Conservation (phyloP, 2,113 vertebrate genomes). For the Crocuta crocuta region DNA sequence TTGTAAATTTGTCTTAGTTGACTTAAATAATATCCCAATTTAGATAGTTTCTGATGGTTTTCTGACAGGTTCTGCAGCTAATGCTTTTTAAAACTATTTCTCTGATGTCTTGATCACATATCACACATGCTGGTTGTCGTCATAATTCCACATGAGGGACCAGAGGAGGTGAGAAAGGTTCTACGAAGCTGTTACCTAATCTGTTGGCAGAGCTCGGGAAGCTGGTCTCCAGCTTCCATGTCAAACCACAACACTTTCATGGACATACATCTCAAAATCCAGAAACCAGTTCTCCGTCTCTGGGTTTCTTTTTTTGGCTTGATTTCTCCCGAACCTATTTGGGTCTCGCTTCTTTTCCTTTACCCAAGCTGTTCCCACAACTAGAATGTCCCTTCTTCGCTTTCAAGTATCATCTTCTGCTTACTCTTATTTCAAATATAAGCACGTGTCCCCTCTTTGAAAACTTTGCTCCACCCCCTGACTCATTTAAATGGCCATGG, state of each 20-base stretch:
- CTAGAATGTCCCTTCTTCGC: background rate
- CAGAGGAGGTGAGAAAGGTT: too few species aligned
- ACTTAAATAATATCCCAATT: background rate
- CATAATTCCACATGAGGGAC: background rate
- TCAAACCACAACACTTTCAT: accelerated
- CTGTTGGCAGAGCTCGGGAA: accelerated
- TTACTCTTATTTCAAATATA: background rate
- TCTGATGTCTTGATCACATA: too few species aligned
- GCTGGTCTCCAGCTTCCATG: accelerated
- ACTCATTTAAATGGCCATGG: background rate
- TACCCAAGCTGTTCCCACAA: background rate
- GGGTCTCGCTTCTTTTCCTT: background rate
- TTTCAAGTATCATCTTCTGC: background rate
- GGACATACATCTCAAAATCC: background rate
- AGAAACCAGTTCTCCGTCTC: background rate
- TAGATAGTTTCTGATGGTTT: background rate
- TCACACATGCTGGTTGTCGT: background rate
- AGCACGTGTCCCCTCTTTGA: background rate
- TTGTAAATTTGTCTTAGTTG: background rate
- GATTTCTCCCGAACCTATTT: background rate
- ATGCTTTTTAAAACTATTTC: background rate
- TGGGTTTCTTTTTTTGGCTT: background rate
- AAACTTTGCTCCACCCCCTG: background rate
- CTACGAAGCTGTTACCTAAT: background rate
- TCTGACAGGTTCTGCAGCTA: background rate